Percentiles rank a stretch among this genome's conserved stretches.
phyloP scores from a whole-genome alignment of 1,140 invertebrate species.

The Conus ventricosus region DNA sequence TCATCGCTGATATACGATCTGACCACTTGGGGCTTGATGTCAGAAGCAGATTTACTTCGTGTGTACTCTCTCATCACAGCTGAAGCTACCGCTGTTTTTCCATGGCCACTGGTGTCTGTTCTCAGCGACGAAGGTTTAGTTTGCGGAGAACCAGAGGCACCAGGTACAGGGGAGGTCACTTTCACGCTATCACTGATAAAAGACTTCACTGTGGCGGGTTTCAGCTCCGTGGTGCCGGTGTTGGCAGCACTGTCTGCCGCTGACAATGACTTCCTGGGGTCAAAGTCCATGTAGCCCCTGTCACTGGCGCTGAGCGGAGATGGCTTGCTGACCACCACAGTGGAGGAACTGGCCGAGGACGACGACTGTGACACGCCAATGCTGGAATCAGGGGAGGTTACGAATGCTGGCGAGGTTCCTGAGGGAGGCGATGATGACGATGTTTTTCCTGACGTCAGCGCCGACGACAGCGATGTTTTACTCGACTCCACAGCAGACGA shows the following conservation, averaged over 20 bases:
- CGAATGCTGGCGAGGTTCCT: background rate
- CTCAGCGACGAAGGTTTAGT: background rate
- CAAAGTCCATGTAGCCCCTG: constrained; percentile 32
- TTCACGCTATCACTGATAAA: background rate
- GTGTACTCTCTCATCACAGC: background rate
- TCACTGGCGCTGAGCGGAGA: background rate
- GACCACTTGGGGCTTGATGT: background rate
- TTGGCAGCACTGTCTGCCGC: background rate
- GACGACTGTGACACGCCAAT: background rate
- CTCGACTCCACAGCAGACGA: too few species aligned
- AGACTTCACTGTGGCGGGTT: background rate
- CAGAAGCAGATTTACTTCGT: background rate
- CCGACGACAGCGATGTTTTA: too few species aligned
- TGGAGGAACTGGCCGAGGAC: constrained; percentile 8
- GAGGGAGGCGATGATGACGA: background rate
- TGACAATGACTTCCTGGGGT: background rate
- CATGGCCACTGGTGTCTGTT: background rate
- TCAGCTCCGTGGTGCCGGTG: background rate
- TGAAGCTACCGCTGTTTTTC: background rate
- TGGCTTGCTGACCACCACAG: background rate
- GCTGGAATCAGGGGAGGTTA: background rate
- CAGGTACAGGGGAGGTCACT: background rate
- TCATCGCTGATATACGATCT: background rate
- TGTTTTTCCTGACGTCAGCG: too few species aligned
- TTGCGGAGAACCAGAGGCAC: background rate